Evolutionary conservation across 2,113 vertebrate species (phyloP).

Genomic region (Nannospalax galili): DNA sequence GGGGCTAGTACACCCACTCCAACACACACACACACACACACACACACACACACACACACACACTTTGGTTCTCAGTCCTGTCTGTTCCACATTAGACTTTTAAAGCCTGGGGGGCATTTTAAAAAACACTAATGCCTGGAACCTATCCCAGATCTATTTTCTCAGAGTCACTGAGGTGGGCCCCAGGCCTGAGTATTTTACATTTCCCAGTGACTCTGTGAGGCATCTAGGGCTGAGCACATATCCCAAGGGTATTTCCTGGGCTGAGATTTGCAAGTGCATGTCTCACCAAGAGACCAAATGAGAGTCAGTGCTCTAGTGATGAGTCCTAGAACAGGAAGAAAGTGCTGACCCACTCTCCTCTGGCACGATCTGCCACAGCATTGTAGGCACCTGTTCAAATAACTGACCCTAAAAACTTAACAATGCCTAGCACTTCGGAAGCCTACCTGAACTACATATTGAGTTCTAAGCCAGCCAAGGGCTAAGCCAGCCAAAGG

Average conservation of each 20-base stretch:
- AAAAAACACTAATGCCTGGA: conserved; percentile 24
- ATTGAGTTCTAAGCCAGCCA: no score
- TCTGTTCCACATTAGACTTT: not conserved
- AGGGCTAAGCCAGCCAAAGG: no score
- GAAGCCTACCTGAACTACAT: no score
- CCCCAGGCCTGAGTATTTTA: conserved; percentile 23
- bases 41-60: not conserved
- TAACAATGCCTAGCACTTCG: not conserved
- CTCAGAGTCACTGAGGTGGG: not conserved
- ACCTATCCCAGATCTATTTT: conserved; percentile 25
- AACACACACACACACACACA: not conserved
- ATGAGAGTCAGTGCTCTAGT: not conserved
- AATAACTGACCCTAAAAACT: conserved; percentile 27
- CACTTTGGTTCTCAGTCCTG: not conserved
- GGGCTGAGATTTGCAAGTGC: not conserved
- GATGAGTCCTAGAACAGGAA: not conserved
- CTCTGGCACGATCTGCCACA: not conserved
- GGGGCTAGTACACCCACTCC: not conserved
- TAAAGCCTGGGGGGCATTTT: conserved; percentile 21
- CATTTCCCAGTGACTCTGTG: not conserved
- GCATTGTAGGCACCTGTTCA: not conserved
- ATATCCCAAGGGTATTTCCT: not conserved
- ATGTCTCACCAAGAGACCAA: not conserved
- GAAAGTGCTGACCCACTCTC: not conserved
- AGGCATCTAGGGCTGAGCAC: not conserved